A percentile compares a stretch with the other conserved stretches of the same genome.
Conservation (phyloP, 2,113 vertebrate genomes). For the Recurvirostra avosetta region DNA sequence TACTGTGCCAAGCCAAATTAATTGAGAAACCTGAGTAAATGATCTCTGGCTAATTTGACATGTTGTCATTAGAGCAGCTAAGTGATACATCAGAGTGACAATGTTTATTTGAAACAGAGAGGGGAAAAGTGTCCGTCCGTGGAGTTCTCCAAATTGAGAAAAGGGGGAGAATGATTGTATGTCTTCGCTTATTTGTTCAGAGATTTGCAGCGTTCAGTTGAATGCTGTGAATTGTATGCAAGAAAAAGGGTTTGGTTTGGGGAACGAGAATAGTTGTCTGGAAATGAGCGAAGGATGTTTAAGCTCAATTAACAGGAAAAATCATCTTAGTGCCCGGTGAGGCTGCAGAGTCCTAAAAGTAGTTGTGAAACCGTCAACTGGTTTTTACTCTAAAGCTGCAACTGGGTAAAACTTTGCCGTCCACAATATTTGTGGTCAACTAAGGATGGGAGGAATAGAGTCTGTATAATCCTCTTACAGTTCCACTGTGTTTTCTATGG, state of each 20-base stretch:
- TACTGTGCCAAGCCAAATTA: not conserved
- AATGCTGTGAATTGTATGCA: not conserved
- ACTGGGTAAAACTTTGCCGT: not conserved
- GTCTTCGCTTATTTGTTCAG: not conserved
- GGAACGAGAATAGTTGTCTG: not conserved
- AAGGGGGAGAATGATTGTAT: not conserved
- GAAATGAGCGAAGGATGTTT: not conserved
- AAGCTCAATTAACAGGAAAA: not conserved
- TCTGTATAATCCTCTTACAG: not conserved
- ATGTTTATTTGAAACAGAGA: not conserved
- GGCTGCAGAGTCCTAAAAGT: not conserved
- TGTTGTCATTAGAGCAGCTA: not conserved
- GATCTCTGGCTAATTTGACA: not conserved
- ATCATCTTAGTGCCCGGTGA: not conserved
- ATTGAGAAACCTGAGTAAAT: not conserved
- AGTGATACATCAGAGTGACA: not conserved
- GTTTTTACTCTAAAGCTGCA: not conserved
- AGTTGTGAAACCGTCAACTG: not conserved
- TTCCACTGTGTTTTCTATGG: not conserved
- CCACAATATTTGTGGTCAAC: fast-evolving
- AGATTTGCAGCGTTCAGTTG: not conserved
- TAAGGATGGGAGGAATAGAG: not conserved
- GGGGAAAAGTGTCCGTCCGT: not conserved
- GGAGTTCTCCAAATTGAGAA: not conserved
- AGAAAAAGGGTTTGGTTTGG: not conserved